Evolutionary conservation across 37 sponge, comb jelly and placozoan species (phyloP).

Genomic region (Cliona cf. orientalis): DNA sequence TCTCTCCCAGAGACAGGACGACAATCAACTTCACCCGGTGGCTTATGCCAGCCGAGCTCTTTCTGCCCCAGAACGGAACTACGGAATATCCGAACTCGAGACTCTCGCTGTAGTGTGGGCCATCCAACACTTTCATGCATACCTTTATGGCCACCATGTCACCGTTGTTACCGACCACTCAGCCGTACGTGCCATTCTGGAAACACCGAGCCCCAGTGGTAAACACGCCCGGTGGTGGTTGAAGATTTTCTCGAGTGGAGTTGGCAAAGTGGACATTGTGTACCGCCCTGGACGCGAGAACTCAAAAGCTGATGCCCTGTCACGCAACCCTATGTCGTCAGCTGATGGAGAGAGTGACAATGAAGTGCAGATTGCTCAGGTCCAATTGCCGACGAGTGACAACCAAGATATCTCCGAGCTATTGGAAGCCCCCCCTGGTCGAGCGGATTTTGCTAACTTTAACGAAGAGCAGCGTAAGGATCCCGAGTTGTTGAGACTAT

Average conservation of each 20-base stretch:
- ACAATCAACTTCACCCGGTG: slow-evolving; percentile 1
- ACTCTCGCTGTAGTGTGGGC: slow-evolving; percentile 40
- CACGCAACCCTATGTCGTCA: slow-evolving; percentile 4
- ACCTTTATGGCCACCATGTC: slow-evolving; percentile 23
- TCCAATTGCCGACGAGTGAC: too few species aligned
- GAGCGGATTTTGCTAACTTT: neutral
- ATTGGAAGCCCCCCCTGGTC: too few species aligned
- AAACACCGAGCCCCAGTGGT: slow-evolving; percentile 42
- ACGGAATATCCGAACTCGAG: slow-evolving; percentile 22
- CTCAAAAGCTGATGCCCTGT: slow-evolving; percentile 53
- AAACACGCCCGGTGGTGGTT: slow-evolving; percentile 70
- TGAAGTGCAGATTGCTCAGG: too few species aligned
- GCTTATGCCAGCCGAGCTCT: slow-evolving; percentile 35
- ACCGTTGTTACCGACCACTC: slow-evolving; percentile 43
- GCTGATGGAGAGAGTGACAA: too few species aligned
- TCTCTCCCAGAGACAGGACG: slow-evolving; percentile 15
- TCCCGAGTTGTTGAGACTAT: slow-evolving; percentile 17
- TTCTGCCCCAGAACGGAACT: slow-evolving; percentile 10
- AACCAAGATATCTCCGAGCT: too few species aligned
- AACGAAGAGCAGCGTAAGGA: slow-evolving; percentile 59
- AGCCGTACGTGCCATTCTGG: slow-evolving; percentile 60
- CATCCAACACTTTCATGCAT: neutral
- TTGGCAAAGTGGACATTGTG: slow-evolving; percentile 7
- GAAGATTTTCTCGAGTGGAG: slow-evolving; percentile 22
- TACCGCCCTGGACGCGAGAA: slow-evolving; percentile 44